Conservation (phyloP, 2,113 vertebrate genomes). For the Cavia aperea region DNA sequence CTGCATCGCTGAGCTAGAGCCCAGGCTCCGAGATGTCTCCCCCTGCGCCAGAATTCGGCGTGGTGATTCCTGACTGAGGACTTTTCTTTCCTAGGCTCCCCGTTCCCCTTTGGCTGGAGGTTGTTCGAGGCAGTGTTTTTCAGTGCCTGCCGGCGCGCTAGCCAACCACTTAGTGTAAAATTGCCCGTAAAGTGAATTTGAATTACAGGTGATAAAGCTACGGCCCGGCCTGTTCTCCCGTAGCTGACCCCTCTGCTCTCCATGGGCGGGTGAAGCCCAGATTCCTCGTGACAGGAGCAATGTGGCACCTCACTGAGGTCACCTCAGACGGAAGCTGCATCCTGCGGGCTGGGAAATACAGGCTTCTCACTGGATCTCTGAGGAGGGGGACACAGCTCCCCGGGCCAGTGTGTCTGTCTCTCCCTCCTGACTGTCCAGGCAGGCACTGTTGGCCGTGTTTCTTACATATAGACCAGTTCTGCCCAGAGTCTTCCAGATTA, state of each 20-base stretch:
- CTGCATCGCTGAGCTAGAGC: fast-evolving
- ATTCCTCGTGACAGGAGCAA: conserved; percentile 59
- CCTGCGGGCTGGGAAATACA: fast-evolving
- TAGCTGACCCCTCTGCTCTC: neutral
- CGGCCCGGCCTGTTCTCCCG: neutral
- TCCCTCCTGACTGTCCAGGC: neutral
- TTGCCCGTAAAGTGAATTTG: conserved; percentile 56
- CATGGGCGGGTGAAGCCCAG: neutral
- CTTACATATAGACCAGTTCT: neutral
- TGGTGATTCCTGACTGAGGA: neutral
- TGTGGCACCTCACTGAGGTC: neutral
- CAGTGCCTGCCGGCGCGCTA: conserved; percentile 44
- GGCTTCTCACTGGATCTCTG: fast-evolving
- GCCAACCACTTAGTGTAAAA: conserved; percentile 59
- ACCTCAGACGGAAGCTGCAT: neutral
- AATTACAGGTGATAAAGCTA: conserved; percentile 40
- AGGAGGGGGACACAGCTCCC: neutral
- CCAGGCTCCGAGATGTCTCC: fast-evolving
- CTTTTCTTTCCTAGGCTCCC: neutral
- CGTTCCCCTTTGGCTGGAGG: neutral
- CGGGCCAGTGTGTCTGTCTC: neutral
- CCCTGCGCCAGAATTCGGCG: neutral
- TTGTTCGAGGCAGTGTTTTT: conserved; percentile 46
- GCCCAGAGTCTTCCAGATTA: fast-evolving
- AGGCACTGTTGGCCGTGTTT: neutral